Base-by-base conservation (phyloP, 2,888 invertebrate genomes). In the Arrhopalites spinosus region DNA sequence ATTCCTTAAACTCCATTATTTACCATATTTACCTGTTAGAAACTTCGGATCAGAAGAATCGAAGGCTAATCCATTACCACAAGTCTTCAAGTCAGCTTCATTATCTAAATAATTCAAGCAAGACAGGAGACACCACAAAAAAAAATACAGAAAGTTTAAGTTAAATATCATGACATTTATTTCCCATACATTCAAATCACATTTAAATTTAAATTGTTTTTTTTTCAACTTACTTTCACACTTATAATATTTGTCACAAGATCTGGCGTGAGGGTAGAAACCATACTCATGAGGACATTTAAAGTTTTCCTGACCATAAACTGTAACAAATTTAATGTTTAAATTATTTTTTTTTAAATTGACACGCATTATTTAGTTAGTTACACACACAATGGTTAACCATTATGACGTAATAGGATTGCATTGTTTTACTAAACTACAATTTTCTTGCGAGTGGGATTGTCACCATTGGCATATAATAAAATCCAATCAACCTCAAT, bases 161-260 rank as follows among this genome's bases (percentile, higher is more conserved):
- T n/a, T n/a, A n/a, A n/a, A n/a, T n/a, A n/a, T n/a, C n/a, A n/a
- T n/a, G 36, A 36, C 3, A 36, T 3, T 36, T 11, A 36, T 36
- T 36, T 11, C 36, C 36, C 36, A 36, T 11, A 36, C 36, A 36
- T 11, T 7, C 36, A 7, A 36, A 36, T 36, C 11, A 36, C 36
- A 36, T 11, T 36, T 11, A 36, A 3, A 36, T 7, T n/a, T n/a
- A n/a, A n/a, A n/a, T n/a, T n/a, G n/a, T n/a, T n/a, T n/a, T n/a
- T n/a, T n/a, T n/a, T n/a, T n/a, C n/a, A n/a, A 36, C 36, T 36
- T 36, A 36, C 36, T 94, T 86, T 95, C 95, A 85, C 96, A 96
- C 87, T 95, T 94, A 93, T 94, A 96, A 87, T 96, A 96, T 87
- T 95, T 95, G 88, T 96, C 96, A 86, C 96, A 96, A 69, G 94